These are phyloP conservation scores for Isurus oxyrinchus DNA, from an alignment of 2,113 vertebrate genomes.

Conservation along the genomic window DNA sequence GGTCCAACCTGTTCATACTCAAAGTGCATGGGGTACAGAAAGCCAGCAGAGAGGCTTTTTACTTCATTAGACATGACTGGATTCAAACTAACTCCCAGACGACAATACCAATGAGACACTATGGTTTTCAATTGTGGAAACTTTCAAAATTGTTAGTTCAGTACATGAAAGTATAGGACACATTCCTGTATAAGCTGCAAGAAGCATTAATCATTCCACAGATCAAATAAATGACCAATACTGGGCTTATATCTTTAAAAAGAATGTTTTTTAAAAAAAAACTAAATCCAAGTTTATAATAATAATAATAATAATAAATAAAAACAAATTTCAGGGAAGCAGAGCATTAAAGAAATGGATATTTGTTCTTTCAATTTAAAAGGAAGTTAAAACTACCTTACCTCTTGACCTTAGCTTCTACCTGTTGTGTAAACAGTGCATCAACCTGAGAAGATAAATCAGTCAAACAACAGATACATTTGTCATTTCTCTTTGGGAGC, in stretches of 20 bases:
- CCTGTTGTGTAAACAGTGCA: conserved; percentile 64
- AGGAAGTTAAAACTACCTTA: conserved; percentile 47
- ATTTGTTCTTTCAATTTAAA: not conserved
- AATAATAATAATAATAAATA: not conserved
- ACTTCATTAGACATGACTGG: not conserved
- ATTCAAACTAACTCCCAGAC: not conserved
- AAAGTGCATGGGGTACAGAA: not conserved
- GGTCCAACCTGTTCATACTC: not conserved
- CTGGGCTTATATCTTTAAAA: not conserved
- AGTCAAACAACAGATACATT: not conserved
- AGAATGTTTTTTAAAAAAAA: not conserved
- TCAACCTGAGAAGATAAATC: conserved; percentile 63
- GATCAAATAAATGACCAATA: not conserved
- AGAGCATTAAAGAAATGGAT: not conserved
- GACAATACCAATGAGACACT: not conserved
- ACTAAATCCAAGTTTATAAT: not conserved
- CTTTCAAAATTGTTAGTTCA: not conserved
- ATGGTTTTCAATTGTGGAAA: not conserved
- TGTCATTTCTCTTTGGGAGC: not conserved
- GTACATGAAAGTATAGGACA: not conserved
- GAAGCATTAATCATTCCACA: not conserved
- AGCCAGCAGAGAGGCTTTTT: not conserved
- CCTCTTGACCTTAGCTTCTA: conserved; percentile 69
- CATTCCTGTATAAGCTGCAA: not conserved
- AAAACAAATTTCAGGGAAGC: not conserved